Evolutionary conservation across 35 echinoderm and acorn worm species (phyloP).

Genomic region (Heliocidaris erythrogramma): DNA sequence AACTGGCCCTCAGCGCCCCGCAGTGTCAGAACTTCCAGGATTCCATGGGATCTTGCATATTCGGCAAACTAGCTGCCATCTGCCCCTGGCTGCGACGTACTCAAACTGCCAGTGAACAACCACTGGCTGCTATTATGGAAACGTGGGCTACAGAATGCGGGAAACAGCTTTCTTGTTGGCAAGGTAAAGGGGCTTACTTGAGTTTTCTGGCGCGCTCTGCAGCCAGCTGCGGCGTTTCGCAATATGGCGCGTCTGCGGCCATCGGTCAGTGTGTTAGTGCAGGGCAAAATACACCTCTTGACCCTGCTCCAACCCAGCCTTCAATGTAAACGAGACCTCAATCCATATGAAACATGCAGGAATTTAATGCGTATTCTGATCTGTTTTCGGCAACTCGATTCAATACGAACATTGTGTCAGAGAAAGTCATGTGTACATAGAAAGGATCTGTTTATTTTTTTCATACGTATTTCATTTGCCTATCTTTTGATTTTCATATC

Average conservation of each 20-base stretch:
- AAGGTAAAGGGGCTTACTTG: background rate
- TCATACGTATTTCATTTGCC: too few species aligned
- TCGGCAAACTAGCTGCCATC: background rate
- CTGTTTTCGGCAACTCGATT: background rate
- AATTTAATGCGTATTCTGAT: background rate
- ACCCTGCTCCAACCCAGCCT: background rate
- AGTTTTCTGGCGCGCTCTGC: slow-evolving; percentile 20
- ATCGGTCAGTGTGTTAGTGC: slow-evolving; percentile 5
- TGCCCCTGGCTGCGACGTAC: slow-evolving; percentile 26
- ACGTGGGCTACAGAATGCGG: slow-evolving; percentile 24
- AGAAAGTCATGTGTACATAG: too few species aligned
- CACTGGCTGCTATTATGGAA: background rate
- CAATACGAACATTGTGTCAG: too few species aligned
- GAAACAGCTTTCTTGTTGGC: background rate
- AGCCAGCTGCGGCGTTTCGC: slow-evolving; percentile 16
- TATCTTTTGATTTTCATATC: too few species aligned
- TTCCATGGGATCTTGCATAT: slow-evolving; percentile 8
- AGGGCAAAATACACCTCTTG: background rate
- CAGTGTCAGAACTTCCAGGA: slow-evolving; percentile 35
- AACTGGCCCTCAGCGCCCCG: slow-evolving; percentile 8
- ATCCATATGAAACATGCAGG: too few species aligned
- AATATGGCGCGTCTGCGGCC: background rate
- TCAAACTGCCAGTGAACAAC: background rate
- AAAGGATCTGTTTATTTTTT: too few species aligned
- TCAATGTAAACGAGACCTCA: background rate